phyloP scores from a whole-genome alignment of 1,140 invertebrate genomes.

The Archivesica marissinica region DNA sequence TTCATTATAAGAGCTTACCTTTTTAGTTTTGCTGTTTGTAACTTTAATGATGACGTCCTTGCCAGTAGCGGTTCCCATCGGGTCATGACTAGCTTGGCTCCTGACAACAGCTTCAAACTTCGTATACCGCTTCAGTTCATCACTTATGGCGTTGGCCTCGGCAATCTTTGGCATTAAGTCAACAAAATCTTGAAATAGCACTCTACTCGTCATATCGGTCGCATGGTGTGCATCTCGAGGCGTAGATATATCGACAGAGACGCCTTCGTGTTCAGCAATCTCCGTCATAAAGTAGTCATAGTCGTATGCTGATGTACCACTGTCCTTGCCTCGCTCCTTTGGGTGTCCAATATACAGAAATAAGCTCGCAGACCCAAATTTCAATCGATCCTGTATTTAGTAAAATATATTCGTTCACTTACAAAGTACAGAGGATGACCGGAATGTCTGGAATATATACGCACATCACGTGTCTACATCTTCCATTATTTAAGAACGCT shows the following conservation, averaged over 20 bases:
- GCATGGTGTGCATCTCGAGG: conserved; percentile 57
- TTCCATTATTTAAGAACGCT: no score
- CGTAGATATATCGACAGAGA: conserved; percentile 69
- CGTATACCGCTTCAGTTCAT: conserved; percentile 85
- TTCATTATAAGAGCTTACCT: conserved; percentile 65
- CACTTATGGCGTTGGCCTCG: conserved; percentile 87
- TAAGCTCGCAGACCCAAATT: conserved; percentile 74
- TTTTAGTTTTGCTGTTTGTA: conserved; percentile 70
- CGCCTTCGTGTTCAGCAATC: conserved; percentile 74
- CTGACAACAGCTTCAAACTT: conserved; percentile 73
- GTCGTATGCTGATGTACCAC: conserved; percentile 62
- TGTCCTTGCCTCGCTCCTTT: conserved; percentile 62
- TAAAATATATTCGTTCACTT: no score
- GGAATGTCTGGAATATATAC: no score
- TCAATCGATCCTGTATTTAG: conserved; percentile 72
- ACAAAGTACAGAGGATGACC: no score
- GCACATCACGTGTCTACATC: no score
- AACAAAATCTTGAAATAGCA: conserved; percentile 86
- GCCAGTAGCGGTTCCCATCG: conserved; percentile 59
- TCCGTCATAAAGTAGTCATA: conserved; percentile 77
- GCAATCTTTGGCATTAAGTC: conserved; percentile 86
- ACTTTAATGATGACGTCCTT: conserved; percentile 74
- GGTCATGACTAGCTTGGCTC: conserved; percentile 72
- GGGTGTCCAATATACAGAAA: conserved; percentile 73
- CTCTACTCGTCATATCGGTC: conserved; percentile 53